These are phyloP conservation scores for Apomyelois bistriatella DNA, from an alignment of 2,888 invertebrate species.

Conservation along the genomic window DNA sequence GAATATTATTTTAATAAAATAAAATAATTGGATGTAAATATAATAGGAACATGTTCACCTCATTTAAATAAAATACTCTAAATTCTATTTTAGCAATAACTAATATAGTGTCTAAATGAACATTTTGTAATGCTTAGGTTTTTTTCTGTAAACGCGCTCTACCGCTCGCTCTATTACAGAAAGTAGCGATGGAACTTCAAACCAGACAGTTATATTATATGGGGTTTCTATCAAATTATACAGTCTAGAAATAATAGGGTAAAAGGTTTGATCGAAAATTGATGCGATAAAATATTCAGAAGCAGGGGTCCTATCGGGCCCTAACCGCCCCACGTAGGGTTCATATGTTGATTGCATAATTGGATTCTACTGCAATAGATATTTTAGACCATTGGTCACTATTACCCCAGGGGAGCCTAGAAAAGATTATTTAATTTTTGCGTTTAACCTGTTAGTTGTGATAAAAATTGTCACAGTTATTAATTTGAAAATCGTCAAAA, in stretches of 20 bases:
- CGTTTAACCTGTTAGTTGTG: not conserved
- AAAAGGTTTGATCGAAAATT: slow-evolving; percentile 32
- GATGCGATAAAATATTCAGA: slow-evolving; percentile 27
- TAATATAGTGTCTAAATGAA: too few relatives aligned
- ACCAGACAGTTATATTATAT: not conserved
- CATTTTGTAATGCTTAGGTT: too few relatives aligned
- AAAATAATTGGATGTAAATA: too few relatives aligned
- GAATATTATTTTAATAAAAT: too few relatives aligned
- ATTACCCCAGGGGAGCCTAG: not conserved
- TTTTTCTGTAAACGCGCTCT: not conserved
- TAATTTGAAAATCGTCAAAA: too few relatives aligned
- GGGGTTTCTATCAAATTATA: slow-evolving; percentile 21
- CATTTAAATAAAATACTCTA: not conserved
- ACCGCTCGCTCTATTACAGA: not conserved
- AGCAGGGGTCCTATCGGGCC: slow-evolving; percentile 4
- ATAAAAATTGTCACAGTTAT: too few relatives aligned
- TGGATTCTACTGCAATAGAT: not conserved
- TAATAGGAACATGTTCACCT: too few relatives aligned
- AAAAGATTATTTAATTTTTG: not conserved
- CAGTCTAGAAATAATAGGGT: slow-evolving; percentile 28
- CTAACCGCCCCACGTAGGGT: slow-evolving; percentile 15
- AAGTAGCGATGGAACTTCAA: not conserved
- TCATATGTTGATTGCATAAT: slow-evolving; percentile 20
- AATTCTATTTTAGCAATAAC: too few relatives aligned
- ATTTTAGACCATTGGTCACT: slow-evolving; percentile 9